Base-by-base conservation (phyloP, 2,113 vertebrate species). In the Marmota flaviventris region DNA sequence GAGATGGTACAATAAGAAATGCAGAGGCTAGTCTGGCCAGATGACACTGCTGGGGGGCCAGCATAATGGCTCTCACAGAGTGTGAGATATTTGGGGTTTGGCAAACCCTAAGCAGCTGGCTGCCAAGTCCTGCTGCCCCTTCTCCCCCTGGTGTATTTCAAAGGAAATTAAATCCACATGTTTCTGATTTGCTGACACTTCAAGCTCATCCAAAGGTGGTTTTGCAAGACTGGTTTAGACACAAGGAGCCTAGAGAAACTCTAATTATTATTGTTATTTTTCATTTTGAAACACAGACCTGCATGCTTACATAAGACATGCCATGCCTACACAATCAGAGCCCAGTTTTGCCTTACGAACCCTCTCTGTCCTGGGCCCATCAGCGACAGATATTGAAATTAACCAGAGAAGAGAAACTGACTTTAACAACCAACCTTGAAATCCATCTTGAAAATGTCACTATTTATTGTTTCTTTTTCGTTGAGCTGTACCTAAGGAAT, bases 151-250 rank as follows among this genome's bases (percentile, higher is more conserved):
- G 95, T 93, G 76, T 84, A 89, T 98, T 97, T 96, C 92, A 95
- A 93, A 89, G 97, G 95, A 97, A 98, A 98, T 98, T 70, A 96
- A 96, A 96, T 65, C 95, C 97, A 94, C 97, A 96, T 98, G 97
- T 95, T 95, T 93, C 93, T 96, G 94, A 97, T 95, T 96, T 95
- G 95, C 91, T 93, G 97, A 91, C 95, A 93, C 95, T 65, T 86
- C 69, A 53, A 95, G 91, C 96, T 95, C 97, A 94, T 97, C 94
- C 91, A 95, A 90, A 97, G 97, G 97, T 96, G 76, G 72, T 92
- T 98, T 98, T 98, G 97, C 98, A 98, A 97, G 96, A 98, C 81
- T 81, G 81, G 89, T 95, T 96, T 98, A 97, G 94, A 96, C 93
- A 95, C 18, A 20, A 93, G 93, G 58, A 94, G 96, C 65, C 83